Conservation (phyloP, 2,888 invertebrate genomes). For the Saturnia pavonia region DNA sequence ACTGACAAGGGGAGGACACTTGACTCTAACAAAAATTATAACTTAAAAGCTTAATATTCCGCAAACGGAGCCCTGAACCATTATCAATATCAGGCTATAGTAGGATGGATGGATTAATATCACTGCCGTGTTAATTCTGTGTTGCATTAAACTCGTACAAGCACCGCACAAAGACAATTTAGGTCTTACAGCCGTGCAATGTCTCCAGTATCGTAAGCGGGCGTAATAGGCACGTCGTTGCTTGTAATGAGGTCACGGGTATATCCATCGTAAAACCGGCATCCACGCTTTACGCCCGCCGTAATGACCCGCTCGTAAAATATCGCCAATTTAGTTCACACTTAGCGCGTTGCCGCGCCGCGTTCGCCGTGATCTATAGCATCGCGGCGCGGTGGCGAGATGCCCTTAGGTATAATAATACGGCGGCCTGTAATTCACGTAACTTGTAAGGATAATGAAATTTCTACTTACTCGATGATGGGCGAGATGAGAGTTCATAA, state of each 20-base stretch:
- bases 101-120: too few species aligned
- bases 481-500: neutral
- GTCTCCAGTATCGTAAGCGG: neutral
- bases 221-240: slow-evolving; percentile 21
- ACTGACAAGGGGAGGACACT: too few species aligned
- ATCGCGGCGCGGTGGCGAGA: slow-evolving; percentile 15
- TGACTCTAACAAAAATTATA: too few species aligned
- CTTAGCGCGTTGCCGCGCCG: slow-evolving; percentile 42
- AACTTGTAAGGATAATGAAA: slow-evolving; percentile 6
- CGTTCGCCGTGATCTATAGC: slow-evolving; percentile 27
- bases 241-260: slow-evolving; percentile 65
- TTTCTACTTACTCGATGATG: neutral
- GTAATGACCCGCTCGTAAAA: slow-evolving; percentile 74
- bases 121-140: neutral
- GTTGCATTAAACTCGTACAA: neutral
- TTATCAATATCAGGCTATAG: too few species aligned
- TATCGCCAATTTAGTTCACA: slow-evolving; percentile 77
- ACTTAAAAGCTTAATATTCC: too few species aligned
- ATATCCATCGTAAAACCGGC: slow-evolving; percentile 68
- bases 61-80: too few species aligned
- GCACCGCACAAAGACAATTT: slow-evolving; percentile 9
- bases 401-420: slow-evolving; percentile 16
- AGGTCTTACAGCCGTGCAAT: neutral
- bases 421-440: slow-evolving; percentile 5
- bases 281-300: slow-evolving; percentile 62